Conservation (phyloP, 2,888 invertebrate genomes). For the Sinhomidia bicolor region DNA sequence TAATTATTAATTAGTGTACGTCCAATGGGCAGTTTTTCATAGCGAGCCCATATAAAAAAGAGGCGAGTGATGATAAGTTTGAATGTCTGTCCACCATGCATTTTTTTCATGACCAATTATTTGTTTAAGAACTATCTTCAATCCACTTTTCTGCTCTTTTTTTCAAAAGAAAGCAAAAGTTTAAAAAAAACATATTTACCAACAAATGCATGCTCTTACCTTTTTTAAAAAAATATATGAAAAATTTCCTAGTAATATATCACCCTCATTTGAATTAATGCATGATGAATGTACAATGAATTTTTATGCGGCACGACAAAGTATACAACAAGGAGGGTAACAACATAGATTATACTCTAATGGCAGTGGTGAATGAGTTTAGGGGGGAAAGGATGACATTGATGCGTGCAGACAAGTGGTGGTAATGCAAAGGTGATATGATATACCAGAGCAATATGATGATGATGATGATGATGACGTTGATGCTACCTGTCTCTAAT, state of each 20-base stretch:
- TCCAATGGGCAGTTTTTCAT: no score
- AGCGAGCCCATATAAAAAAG: no score
- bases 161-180: background rate
- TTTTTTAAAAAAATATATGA: background rate
- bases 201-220: background rate
- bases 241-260: no score
- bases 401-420: constrained; percentile 67
- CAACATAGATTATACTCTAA: no score
- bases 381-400: background rate
- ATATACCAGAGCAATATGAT: background rate
- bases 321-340: background rate
- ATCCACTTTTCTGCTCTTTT: background rate
- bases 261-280: no score
- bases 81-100: background rate
- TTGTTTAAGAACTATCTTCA: background rate
- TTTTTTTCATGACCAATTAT: constrained; percentile 53
- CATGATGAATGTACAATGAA: background rate
- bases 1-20: no score
- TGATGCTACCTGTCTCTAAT: constrained; percentile 56
- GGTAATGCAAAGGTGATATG: background rate
- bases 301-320: constrained; percentile 6
- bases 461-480: constrained; percentile 8
- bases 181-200: background rate
- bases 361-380: background rate
- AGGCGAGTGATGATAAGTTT: no score